Evolutionary conservation across 2,797 vertebrate genomes (phyloP), one percentile per base, ranked within the genome.

Genomic region (Microctenopoma steveboyesi): DNA sequence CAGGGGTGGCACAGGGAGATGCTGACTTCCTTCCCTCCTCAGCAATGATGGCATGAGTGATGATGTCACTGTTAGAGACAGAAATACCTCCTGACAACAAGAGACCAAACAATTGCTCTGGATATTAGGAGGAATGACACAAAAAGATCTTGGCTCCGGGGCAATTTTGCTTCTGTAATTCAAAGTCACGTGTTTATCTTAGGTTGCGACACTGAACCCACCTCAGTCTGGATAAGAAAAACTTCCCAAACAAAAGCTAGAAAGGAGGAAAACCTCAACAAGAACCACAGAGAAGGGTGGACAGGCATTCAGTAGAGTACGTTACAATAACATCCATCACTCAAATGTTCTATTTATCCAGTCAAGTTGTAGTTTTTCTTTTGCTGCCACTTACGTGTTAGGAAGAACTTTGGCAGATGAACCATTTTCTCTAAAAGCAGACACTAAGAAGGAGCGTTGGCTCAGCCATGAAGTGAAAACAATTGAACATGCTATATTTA

Each of bases 401-500:
- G 56, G 65, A 11, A 42, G 4, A 42, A 42, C 18, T 73, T 16
- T 65, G 42, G 62, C 30, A 47, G 48, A 61, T 43, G 47, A 74
- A 69, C 57, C 7, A 16, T 37, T 74, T 62, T 60, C 37, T 81
- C 45, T 51, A 27, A 78, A 76, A 71, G 55, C 51, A 57, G 43
- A 82, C 30, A 1, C 79, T 30, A 59, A 65, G 43, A 78, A 46
- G 74, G 56, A 76, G 43, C 4, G 45, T 61, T 25, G 37, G 61
- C 59, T 52, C 57, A 50, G 65, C 72, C 56, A 45, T 79, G 61
- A 47, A 78, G 75, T 47, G 46, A 81, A 90, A 88, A 79, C 78
- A 69, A 79, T 77, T 81, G 56, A 86, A 78, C 49, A 54, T 39
- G 80, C 77, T 83, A 79, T 81, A 85, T 88, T 89, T 91, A 89